Conservation (phyloP, 2,888 invertebrate species). For the Drosophila dives region DNA sequence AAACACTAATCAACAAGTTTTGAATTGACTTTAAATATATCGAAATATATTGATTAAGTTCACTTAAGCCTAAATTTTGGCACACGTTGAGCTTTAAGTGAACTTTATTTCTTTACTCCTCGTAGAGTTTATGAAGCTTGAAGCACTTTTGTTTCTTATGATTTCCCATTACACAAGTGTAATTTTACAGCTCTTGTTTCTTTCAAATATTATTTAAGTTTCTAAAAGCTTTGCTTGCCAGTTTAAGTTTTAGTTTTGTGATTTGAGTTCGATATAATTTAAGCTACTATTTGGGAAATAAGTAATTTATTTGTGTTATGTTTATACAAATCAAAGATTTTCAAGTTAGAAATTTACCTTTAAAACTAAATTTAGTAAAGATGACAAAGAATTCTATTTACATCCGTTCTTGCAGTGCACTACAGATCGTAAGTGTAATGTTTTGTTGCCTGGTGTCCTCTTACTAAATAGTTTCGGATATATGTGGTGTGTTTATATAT, state of each 20-base stretch:
- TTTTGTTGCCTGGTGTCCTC: conserved; percentile 34
- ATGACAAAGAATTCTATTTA: background rate
- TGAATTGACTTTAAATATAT: background rate
- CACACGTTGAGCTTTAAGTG: background rate
- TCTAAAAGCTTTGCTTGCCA: background rate
- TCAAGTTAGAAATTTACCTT: background rate
- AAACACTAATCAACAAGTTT: conserved; percentile 49
- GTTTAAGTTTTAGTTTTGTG: background rate
- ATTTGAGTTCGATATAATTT: background rate
- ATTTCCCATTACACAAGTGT: background rate
- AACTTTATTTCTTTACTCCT: conserved; percentile 8
- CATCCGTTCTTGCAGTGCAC: background rate
- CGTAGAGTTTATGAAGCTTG: background rate
- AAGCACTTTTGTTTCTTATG: background rate
- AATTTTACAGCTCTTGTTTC: background rate
- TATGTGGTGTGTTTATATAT: conserved; percentile 9
- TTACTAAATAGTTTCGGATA: conserved; percentile 50
- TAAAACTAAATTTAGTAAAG: background rate
- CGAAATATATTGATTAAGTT: background rate
- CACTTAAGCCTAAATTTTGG: background rate
- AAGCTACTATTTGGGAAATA: background rate
- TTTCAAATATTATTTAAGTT: background rate
- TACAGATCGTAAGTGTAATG: too few relatives aligned
- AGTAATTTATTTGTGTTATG: background rate
- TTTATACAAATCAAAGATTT: background rate